Conservation (phyloP, 1,140 invertebrate genomes). For the Sarcophaga bullata region DNA sequence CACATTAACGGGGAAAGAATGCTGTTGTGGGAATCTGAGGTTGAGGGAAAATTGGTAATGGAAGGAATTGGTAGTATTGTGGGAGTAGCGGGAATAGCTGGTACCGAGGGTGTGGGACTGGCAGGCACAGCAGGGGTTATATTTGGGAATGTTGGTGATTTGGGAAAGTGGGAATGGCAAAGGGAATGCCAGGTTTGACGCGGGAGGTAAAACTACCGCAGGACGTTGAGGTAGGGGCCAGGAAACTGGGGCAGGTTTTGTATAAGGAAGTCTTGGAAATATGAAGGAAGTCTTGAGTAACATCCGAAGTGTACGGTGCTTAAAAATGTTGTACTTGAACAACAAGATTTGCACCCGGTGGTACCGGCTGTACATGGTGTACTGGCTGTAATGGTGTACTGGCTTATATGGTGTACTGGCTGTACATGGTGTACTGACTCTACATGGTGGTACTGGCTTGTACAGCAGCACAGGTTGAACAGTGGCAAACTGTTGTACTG, state of each 20-base stretch:
- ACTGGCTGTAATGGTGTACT: no score
- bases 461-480: slow-evolving; percentile 10
- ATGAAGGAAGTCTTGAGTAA: slow-evolving; percentile 45
- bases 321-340: slow-evolving; percentile 43
- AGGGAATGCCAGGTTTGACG: slow-evolving; percentile 45
- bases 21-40: slow-evolving; percentile 45
- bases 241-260: slow-evolving; percentile 40
- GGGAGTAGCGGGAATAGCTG: slow-evolving; percentile 36
- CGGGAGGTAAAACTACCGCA: slow-evolving; percentile 41
- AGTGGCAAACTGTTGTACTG: background rate
- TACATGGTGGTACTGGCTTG: no score
- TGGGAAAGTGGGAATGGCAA: background rate
- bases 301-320: slow-evolving; percentile 23
- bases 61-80: slow-evolving; percentile 28
- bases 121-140: slow-evolving; percentile 30
- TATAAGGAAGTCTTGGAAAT: slow-evolving; percentile 30
- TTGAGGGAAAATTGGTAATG: slow-evolving; percentile 31
- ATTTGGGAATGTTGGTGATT: slow-evolving; percentile 24
- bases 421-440: slow-evolving; percentile 24
- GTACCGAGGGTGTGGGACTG: slow-evolving; percentile 37
- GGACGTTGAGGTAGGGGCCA: slow-evolving; percentile 45
- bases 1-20: slow-evolving; percentile 55
- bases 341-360: slow-evolving; percentile 36
- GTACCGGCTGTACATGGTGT: slow-evolving; percentile 34
- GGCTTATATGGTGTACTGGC: no score